Base-by-base conservation (phyloP, 2,888 invertebrate species). In the Drosophila maculinotata region DNA sequence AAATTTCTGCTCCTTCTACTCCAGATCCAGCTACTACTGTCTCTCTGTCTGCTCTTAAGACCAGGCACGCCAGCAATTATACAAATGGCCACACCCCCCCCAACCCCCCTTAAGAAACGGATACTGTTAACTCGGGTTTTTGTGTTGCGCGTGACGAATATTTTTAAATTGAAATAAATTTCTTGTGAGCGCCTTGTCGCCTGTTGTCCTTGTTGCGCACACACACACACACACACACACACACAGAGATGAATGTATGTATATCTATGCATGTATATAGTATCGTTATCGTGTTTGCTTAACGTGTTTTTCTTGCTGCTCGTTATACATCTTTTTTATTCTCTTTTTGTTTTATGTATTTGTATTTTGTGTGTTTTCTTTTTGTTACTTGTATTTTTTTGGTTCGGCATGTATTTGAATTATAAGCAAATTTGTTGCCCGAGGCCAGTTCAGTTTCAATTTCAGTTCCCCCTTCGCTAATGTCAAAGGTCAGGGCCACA, bases 161-260 rank as follows among this genome's bases (percentile, higher is more conserved):
- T 84, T 84, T 83, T 84, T 84, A 84, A 83, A 83, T 83, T 82
- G 82, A 84, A 78, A 84, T 84, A 82, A 76, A 84, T 76, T 83
- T 81, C 35, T 60, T 74, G 63, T 72, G 65, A 35, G 23, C 48
- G 69, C 54, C 48, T 66, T 69, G 65, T 58, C 35, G 56, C 60
- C 52, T 17, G 49, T 59, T 69, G 79, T 76, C 78, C 70, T 71
- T 72, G 68, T 57, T 45, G 12, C 42, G 12, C 54, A 51, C 20
- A 60, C 20, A 48, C 25, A 17, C 14, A 38, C 2, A 31, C 5
- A 25, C 12, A 53, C 12, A 33, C 9, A 33, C 9, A 45, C 0
- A 28, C 8, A 49, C 9, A 41, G 33, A 39, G 35, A 42, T 10
- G 17, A 15, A 30, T 52, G 38, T 12, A 47, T 15, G 33, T 35